Conservation (phyloP, 2,113 vertebrate species). For the Tragelaphus imberbis region DNA sequence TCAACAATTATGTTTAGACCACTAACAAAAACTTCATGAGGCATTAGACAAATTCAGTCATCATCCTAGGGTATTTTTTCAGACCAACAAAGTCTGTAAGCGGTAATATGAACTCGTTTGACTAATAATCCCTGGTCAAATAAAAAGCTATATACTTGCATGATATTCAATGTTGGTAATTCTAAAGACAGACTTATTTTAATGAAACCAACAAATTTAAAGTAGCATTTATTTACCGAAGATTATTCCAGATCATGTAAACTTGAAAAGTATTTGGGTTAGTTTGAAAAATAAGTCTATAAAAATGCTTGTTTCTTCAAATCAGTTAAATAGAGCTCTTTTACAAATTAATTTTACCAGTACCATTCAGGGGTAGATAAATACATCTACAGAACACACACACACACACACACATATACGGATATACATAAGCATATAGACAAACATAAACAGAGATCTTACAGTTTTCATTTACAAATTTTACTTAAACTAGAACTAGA, state of each 20-base stretch:
- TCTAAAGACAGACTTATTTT: background rate
- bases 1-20: background rate
- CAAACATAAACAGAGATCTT: background rate
- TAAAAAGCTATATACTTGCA: background rate
- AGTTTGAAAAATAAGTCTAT: background rate
- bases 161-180: background rate
- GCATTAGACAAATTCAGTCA: background rate
- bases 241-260: background rate
- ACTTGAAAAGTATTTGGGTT: background rate
- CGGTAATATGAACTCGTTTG: background rate
- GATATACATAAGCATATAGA: background rate
- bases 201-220: background rate
- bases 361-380: background rate
- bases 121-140: background rate
- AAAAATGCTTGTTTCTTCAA: background rate
- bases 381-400: fast-evolving
- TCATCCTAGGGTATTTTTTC: background rate
- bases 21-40: background rate
- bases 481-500: background rate
- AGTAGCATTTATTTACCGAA: background rate
- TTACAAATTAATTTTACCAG: background rate
- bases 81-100: background rate
- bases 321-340: background rate
- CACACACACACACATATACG: background rate
- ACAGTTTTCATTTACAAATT: background rate